Conservation (phyloP, 2,113 vertebrate genomes). For the Myotis davidii region DNA sequence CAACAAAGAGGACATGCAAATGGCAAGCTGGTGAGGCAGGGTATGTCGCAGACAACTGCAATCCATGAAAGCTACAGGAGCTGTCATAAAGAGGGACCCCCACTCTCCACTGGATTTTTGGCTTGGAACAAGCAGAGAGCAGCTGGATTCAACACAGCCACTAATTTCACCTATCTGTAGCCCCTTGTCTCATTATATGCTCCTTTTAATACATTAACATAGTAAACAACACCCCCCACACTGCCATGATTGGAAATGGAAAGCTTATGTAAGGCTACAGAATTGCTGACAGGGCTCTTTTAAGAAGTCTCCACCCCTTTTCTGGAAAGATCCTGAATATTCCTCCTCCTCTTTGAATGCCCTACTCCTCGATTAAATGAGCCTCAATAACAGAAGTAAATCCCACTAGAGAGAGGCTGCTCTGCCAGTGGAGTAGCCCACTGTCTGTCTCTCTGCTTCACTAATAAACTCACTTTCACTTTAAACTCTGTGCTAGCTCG, state of each 20-base stretch:
- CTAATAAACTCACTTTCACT: not conserved
- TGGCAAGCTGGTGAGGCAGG: not conserved
- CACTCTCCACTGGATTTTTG: not conserved
- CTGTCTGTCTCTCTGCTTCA: not conserved
- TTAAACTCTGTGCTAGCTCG: not conserved
- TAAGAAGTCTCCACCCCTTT: not conserved
- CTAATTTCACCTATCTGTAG: not conserved
- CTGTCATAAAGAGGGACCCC: not conserved
- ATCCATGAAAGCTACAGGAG: not conserved
- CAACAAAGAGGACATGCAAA: not conserved
- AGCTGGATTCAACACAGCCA: not conserved
- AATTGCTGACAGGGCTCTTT: not conserved
- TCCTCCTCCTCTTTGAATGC: not conserved
- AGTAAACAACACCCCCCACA: not conserved
- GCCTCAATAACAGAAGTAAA: not conserved
- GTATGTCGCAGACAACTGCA: not conserved
- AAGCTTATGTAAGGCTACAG: not conserved
- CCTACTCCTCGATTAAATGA: not conserved
- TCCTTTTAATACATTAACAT: not conserved
- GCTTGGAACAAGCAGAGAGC: not conserved
- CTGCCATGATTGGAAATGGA: not conserved
- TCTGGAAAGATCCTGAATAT: not conserved
- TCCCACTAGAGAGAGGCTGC: not conserved
- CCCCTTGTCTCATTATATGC: not conserved
- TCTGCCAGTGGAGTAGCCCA: not conserved